Base-by-base conservation (phyloP, 2,888 invertebrate genomes). In the Congeria kusceri region DNA sequence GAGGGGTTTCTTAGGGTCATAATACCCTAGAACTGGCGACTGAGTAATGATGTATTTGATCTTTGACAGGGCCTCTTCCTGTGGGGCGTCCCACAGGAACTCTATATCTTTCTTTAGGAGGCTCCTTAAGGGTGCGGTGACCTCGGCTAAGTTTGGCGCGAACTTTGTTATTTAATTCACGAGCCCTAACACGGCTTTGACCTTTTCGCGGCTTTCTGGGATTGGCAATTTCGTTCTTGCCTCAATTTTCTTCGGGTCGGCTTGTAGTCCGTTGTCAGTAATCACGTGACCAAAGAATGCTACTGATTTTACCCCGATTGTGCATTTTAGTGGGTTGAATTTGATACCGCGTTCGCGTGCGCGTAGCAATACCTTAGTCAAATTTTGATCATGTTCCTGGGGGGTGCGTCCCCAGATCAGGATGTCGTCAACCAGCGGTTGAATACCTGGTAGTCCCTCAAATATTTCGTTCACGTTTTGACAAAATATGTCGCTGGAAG, bases 311-410 rank as follows among this genome's bases (percentile, higher is more conserved):
- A 73, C 71, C 18, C 71, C 82, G 9, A 83, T 73, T 11, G 65
- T 46, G 11, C 74, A 59, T 57, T 86, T 84, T 5, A 77, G 63
- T 5, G 62, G 62, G 32, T 80, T 77, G 5, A 78, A 56, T n/a
- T 67, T 64, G 2, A 76, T 32, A 18, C 74, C 79, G n/a, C 39
- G 25, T 39, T 66, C 39, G 15, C 57, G 66, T 28, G 73, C 70
- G 11, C 75, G 47, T 11, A 49, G 23, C 7, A 87, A 63, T 1
- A 82, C 67, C 49, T 53, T 53, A 20, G 47, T 39, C 28, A 83
- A 46, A n/a, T 71, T 80, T 7, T 39, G 29, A 70, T 86, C 81
- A 64, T 87, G 84, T 56, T 85, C 82, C 20, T 71, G 1, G 71
- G 49, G 49, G 49, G 15, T 49, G 25, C 29, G 18, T n/a, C 53